Percentiles rank a stretch among this genome's conserved stretches.
Conservation (phyloP, 1,140 invertebrate genomes). For the Eciton burchellii region DNA sequence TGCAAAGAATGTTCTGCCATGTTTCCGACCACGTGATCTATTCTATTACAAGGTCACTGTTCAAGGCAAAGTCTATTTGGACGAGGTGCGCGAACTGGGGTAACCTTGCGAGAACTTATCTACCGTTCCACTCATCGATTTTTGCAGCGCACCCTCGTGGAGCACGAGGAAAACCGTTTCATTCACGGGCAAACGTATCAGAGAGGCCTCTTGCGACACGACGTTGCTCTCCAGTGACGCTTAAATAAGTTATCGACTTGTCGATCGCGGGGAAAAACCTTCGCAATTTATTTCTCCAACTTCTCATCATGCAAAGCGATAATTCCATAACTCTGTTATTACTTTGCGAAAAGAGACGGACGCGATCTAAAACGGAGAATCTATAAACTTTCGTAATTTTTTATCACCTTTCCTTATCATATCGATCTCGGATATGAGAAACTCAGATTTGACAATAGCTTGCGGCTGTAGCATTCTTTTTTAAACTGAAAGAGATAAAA, state of each 20-base stretch:
- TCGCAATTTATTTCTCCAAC: constrained; percentile 14
- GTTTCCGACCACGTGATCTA: not conserved
- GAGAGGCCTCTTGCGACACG: not conserved
- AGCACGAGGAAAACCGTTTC: constrained; percentile 9
- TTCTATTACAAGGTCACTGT: constrained; percentile 30
- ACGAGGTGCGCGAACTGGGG: not conserved
- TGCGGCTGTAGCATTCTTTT: too few relatives aligned
- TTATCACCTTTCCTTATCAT: not conserved
- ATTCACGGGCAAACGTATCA: constrained; percentile 21
- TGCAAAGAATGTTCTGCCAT: constrained; percentile 1
- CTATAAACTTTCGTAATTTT: not conserved
- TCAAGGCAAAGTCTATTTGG: constrained; percentile 5
- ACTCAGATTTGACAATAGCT: not conserved
- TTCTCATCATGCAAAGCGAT: not conserved
- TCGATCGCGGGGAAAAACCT: constrained; percentile 15
- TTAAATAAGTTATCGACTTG: constrained; percentile 45
- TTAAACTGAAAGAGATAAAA: too few relatives aligned
- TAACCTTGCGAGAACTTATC: constrained; percentile 49
- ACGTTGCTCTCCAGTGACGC: not conserved
- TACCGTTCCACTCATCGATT: constrained; percentile 51
- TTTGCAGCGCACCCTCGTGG: constrained; percentile 24
- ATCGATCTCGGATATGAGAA: too few relatives aligned
- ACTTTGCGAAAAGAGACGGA: not conserved
- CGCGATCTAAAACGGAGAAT: not conserved
- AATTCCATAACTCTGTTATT: not conserved